Evolutionary conservation across 2,797 vertebrate species (phyloP).

Genomic region (Hydrolagus colliei): DNA sequence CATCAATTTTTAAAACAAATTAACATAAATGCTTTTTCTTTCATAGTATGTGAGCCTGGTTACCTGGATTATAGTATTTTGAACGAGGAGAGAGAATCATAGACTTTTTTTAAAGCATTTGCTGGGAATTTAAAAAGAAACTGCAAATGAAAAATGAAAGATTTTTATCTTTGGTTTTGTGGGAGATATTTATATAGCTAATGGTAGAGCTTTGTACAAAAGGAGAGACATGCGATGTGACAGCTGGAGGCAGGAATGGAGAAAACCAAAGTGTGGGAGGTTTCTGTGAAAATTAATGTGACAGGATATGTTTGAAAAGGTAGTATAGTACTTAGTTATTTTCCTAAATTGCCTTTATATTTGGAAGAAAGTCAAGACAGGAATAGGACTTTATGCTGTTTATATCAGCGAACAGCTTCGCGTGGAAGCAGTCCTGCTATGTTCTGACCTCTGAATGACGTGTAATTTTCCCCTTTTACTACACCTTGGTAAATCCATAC

Average conservation of each 20-base stretch:
- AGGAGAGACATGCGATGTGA: constrained; percentile 4
- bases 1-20: neutral
- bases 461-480: too few relatives aligned
- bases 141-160: neutral
- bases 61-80: neutral
- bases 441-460: too few relatives aligned
- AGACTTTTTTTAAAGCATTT: neutral
- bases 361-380: neutral
- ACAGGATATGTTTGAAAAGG: neutral
- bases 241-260: neutral
- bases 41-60: neutral
- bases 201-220: neutral
- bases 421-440: too few relatives aligned
- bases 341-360: constrained; percentile 9
- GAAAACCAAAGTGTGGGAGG: constrained; percentile 20
- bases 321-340: neutral
- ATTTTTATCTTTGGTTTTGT: constrained; percentile 14
- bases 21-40: neutral
- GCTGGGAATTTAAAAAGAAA: neutral
- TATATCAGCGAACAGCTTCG: too few relatives aligned
- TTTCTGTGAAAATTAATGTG: constrained; percentile 19
- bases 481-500: too few relatives aligned
- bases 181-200: neutral
- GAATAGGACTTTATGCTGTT: neutral
- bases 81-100: neutral